Conservation (phyloP, 2,888 invertebrate species). For the Nephrotoma flavescens region DNA sequence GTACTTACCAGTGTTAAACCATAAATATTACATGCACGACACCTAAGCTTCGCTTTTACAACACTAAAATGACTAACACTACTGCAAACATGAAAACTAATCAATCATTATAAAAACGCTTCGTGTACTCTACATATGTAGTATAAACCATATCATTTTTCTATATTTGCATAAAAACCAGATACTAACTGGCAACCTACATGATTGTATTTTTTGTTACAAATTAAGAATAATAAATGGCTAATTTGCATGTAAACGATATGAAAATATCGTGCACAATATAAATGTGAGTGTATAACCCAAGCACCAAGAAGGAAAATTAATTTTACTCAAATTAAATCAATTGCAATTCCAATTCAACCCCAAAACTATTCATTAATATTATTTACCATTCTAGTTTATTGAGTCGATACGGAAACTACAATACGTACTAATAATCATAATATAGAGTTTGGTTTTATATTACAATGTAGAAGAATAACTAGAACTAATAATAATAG, state of each 20-base stretch:
- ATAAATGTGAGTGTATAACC: neutral
- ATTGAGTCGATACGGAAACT: neutral
- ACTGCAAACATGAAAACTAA: neutral
- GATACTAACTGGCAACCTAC: neutral
- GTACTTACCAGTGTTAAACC: neutral
- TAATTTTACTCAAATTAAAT: neutral
- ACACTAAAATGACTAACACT: neutral
- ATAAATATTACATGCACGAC: neutral
- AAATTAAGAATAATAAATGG: neutral
- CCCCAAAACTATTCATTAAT: neutral
- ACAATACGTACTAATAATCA: neutral
- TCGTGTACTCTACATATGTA: neutral
- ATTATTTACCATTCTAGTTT: neutral
- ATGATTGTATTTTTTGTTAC: neutral
- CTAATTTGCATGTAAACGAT: neutral
- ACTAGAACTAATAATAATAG: neutral
- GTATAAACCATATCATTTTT: neutral
- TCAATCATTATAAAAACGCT: neutral
- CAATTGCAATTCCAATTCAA: neutral
- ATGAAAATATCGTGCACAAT: neutral
- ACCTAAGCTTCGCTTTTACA: neutral
- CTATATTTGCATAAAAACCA: neutral
- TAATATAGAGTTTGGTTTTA: neutral
- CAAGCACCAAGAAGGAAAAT: neutral
- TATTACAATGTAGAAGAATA: neutral